Evolutionary conservation across 2,797 vertebrate species (phyloP), one percentile per base, ranked within the genome.

Genomic region (Anguilla obscura): DNA sequence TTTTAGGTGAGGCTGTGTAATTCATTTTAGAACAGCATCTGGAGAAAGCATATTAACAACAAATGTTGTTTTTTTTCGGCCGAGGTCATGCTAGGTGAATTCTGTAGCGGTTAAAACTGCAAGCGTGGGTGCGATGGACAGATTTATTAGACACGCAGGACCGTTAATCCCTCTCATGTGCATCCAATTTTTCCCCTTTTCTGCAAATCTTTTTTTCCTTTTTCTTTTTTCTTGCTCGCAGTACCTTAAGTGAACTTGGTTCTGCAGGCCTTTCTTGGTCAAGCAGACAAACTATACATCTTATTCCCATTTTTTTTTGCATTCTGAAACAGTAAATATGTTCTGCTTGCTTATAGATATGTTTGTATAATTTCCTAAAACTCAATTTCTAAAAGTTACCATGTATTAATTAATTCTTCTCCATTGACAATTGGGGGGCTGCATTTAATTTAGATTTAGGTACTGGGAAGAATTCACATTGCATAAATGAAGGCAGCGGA

Each of bases 1-100:
- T 74, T 7, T 12, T 21, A 33, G 36, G 36, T 7, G 24, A n/a
- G 10, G 71, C 1, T 1, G 24, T 45, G 74, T 16, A 6, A n/a
- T 48, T 80, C 2, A 2, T 80, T 3, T 80, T 16, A 80, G 48
- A 21, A 7, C 16, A 40, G 71, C 40, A 76, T 30, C 27, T 85
- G 16, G n/a, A 60, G 79, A 58, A 82, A n/a, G 30, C 33, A 48
- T 83, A 66, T 48, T 87, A 27, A n/a, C 60, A 21, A 82, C 80
- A 21, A 1, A 58, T 33, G 63, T 0, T 48, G 48, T 66, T 40
- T 50, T 21, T 52, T 50, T n/a, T 33, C 40, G 40, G n/a, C 86
- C 60, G 45, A 30, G 86, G 30, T 83, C 14, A 52, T 1, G 30
- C 24, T 58, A 6, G 54, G 83, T 33, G n/a, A 58, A 18, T 85